Percentiles rank a stretch among this genome's conserved stretches.
Evolutionary conservation across 2,113 vertebrate genomes (phyloP).

Genomic region (Puffinus mauretanicus): DNA sequence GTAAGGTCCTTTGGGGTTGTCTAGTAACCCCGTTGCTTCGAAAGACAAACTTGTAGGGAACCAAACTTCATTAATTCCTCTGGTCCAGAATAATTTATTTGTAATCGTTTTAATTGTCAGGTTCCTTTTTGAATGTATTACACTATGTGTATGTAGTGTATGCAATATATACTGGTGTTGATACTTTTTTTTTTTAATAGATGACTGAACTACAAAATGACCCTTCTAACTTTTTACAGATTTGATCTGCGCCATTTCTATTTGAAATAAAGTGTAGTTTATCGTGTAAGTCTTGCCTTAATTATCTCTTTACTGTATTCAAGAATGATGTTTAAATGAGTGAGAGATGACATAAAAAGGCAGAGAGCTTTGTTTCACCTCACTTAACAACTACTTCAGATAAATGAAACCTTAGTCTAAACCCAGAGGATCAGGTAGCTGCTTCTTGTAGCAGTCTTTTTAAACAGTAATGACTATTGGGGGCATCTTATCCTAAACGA

Average conservation of each 20-base stretch:
- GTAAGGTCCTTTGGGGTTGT: not conserved
- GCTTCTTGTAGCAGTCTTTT: slow-evolving; percentile 75
- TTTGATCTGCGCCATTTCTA: not conserved
- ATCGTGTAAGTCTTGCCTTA: slow-evolving; percentile 39
- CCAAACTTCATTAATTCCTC: not conserved
- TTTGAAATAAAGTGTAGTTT: not conserved
- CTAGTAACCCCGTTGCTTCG: not conserved
- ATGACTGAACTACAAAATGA: not conserved
- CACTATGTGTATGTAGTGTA: not conserved
- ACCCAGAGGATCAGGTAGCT: slow-evolving; percentile 74
- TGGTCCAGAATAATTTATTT: not conserved
- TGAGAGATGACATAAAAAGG: slow-evolving; percentile 58
- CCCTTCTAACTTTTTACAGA: not conserved
- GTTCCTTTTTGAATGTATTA: not conserved
- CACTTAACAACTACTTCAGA: slow-evolving; percentile 72
- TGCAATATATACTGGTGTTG: not conserved
- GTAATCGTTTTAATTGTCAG: not conserved
- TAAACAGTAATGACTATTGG: slow-evolving; percentile 72
- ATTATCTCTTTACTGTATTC: slow-evolving; percentile 69
- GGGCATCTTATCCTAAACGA: slow-evolving; percentile 72
- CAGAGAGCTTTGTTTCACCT: slow-evolving; percentile 74
- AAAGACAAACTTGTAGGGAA: not conserved
- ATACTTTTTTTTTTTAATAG: not conserved
- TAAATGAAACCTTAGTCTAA: slow-evolving; percentile 77
- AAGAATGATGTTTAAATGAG: slow-evolving; percentile 73